phyloP scores from a whole-genome alignment of 2,113 vertebrate species.

The Anhinga rufa region DNA sequence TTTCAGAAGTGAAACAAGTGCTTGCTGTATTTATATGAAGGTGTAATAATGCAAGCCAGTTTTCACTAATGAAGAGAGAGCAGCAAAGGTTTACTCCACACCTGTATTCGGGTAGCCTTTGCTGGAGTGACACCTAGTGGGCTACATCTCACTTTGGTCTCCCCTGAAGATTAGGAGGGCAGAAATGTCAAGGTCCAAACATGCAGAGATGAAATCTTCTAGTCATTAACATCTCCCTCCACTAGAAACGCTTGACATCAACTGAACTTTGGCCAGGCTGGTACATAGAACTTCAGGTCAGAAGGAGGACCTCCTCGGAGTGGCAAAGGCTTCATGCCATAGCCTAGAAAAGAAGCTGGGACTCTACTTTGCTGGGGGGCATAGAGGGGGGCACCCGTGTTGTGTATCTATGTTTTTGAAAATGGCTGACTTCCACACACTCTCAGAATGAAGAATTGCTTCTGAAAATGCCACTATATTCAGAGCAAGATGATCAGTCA shows the following conservation, averaged over 20 bases:
- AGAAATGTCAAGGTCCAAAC: not conserved
- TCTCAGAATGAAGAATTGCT: not conserved
- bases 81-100: not conserved
- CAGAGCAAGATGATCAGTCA: not conserved
- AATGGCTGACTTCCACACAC: not conserved
- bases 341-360: not conserved
- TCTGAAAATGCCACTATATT: not conserved
- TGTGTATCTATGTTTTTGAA: not conserved
- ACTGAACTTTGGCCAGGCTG: not conserved
- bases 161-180: not conserved
- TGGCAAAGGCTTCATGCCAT: not conserved
- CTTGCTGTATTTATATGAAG: not conserved
- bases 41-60: not conserved
- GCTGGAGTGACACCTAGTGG: constrained; percentile 18
- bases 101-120: not conserved
- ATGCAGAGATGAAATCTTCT: not conserved
- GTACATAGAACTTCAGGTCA: not conserved
- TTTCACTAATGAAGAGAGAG: not conserved
- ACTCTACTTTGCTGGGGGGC: too few species aligned
- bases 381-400: not conserved
- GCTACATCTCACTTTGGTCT: not conserved
- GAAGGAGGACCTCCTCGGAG: not conserved
- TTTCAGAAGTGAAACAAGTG: not conserved
- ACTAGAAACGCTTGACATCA: not conserved
- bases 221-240: not conserved